Evolutionary conservation across 2,113 vertebrate species (phyloP).

Genomic region (Indicator maculatus): DNA sequence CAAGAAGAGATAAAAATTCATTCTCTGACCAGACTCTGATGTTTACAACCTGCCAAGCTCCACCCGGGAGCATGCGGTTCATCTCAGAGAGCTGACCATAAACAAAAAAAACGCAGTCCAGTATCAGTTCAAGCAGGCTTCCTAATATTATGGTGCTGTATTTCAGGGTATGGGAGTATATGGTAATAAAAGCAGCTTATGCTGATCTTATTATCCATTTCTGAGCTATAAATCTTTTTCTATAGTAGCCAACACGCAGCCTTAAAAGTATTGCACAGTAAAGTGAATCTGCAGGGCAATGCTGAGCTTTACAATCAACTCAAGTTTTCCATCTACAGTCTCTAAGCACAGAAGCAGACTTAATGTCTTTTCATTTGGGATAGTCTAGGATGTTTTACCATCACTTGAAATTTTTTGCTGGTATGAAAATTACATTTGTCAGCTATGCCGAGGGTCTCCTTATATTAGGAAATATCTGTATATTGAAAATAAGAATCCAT

Average conservation of each 20-base stretch:
- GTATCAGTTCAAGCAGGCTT: not conserved
- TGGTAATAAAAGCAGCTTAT: not conserved
- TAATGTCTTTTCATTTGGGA: not conserved
- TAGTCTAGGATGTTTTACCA: not conserved
- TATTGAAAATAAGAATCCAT: not conserved
- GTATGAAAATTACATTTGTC: not conserved
- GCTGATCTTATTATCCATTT: not conserved
- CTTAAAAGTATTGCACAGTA: not conserved
- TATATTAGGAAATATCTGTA: not conserved
- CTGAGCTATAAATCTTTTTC: not conserved
- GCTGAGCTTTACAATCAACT: not conserved
- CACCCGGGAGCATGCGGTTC: not conserved
- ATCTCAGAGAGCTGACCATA: not conserved
- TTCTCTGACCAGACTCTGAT: not conserved
- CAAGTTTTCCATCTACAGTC: not conserved
- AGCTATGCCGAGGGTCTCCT: not conserved
- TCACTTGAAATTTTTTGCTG: not conserved
- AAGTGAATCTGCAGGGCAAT: not conserved
- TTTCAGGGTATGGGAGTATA: not conserved
- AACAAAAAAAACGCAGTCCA: slow-evolving; percentile 13
- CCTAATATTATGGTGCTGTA: not conserved
- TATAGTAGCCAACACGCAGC: not conserved
- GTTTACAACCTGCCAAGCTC: not conserved
- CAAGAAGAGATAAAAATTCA: slow-evolving; percentile 13
- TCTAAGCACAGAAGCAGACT: not conserved